These are phyloP conservation scores for Phylloscopus collybita DNA, from an alignment of 2,797 vertebrate species.

Conservation along the genomic window DNA sequence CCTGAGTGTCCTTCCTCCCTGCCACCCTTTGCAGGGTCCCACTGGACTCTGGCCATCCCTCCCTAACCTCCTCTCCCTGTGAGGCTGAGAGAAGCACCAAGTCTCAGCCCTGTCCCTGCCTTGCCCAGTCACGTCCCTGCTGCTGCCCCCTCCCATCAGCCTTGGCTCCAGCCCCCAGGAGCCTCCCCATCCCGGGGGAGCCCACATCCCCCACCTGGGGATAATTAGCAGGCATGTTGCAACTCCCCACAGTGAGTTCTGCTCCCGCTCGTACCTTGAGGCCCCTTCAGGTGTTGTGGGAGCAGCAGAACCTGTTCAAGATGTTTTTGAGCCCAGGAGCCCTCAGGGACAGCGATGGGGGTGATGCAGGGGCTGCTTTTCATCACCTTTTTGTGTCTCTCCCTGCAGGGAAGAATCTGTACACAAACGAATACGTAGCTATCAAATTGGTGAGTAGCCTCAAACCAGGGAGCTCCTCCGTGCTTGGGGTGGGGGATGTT, in stretches of 20 bases:
- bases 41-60: not conserved
- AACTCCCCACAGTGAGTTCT: not conserved
- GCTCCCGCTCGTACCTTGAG: not conserved
- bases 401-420: slow-evolving; percentile 91
- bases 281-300: not conserved
- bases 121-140: not conserved
- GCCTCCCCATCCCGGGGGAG: not conserved
- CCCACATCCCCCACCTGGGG: not conserved
- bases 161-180: not conserved
- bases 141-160: not conserved
- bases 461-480: slow-evolving; percentile 85
- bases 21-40: not conserved
- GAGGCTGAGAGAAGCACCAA: not conserved
- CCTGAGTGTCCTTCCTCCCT: not conserved
- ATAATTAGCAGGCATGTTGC: not conserved
- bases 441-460: slow-evolving; percentile 99
- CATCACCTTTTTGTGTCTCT: not conserved
- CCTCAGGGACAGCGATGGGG: not conserved
- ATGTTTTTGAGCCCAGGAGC: not conserved
- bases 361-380: not conserved
- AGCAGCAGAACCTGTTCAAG: not conserved
- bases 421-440: slow-evolving; percentile 98
- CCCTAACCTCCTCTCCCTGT: not conserved
- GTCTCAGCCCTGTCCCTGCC: not conserved
- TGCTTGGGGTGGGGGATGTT: not conserved